These are phyloP conservation scores for Lycophotia porphyrea DNA, from an alignment of 2,888 invertebrate genomes.

Conservation along the genomic window DNA sequence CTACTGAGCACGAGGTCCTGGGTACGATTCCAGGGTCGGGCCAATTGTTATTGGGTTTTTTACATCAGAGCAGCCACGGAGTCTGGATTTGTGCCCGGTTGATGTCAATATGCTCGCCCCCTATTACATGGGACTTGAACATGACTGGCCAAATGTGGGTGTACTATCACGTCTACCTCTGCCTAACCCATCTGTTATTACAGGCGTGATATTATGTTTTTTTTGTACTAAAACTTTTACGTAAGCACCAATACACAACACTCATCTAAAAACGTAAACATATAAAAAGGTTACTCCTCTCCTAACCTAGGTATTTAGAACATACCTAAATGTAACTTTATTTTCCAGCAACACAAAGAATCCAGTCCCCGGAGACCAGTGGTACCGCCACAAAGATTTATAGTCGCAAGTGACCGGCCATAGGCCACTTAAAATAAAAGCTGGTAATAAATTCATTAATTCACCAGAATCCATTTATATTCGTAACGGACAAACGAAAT, in stretches of 20 bases:
- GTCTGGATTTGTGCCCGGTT: no score
- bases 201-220: no score
- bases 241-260: no score
- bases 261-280: no score
- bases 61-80: no score
- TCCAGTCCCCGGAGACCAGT: constrained; percentile 35
- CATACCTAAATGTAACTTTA: background rate
- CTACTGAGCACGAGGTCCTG: no score
- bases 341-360: constrained; percentile 25
- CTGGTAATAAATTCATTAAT: constrained; percentile 79
- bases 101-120: background rate
- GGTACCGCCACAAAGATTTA: constrained; percentile 68
- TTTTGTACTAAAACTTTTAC: no score
- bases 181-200: no score
- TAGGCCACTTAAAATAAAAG: constrained; percentile 76
- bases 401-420: constrained; percentile 68
- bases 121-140: background rate
- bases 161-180: no score
- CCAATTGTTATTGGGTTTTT: no score
- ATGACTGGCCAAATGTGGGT: background rate
- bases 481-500: constrained; percentile 68
- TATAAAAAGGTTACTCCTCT: no score
- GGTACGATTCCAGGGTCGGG: no score
- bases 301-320: background rate
- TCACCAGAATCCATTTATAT: constrained; percentile 75